These are phyloP conservation scores for Chrysodeixis includens DNA, from an alignment of 2,888 invertebrate genomes.

Conservation along the genomic window DNA sequence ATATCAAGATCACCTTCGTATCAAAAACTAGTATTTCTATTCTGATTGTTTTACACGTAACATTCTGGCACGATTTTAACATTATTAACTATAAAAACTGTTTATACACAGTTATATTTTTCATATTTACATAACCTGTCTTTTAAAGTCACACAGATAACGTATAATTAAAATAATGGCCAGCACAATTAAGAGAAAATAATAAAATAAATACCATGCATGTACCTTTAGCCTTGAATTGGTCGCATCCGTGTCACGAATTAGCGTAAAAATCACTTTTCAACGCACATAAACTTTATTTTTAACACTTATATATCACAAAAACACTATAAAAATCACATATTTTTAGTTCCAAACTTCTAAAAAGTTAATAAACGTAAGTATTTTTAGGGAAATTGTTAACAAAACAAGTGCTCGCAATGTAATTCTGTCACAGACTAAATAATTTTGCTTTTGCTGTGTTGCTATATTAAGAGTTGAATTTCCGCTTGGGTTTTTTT, in stretches of 20 bases:
- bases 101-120: background rate
- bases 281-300: conserved; percentile 14
- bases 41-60: no score
- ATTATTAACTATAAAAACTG: background rate
- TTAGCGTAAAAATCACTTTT: conserved; percentile 1
- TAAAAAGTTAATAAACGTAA: conserved; percentile 8
- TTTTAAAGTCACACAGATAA: background rate
- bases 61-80: no score
- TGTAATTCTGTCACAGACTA: conserved; percentile 39
- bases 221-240: conserved; percentile 1
- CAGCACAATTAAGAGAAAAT: background rate
- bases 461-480: conserved; percentile 12
- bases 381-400: background rate
- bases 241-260: background rate
- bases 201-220: background rate
- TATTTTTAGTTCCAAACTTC: conserved; percentile 13
- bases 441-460: conserved; percentile 12
- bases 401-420: background rate
- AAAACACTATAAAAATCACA: conserved; percentile 13
- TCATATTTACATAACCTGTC: background rate
- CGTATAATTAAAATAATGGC: background rate
- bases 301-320: conserved; percentile 15
- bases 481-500: background rate
- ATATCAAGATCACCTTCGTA: no score
- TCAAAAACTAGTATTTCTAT: no score